phyloP scores from a whole-genome alignment of 2,888 invertebrate genomes.

The Philonicus albiceps region DNA sequence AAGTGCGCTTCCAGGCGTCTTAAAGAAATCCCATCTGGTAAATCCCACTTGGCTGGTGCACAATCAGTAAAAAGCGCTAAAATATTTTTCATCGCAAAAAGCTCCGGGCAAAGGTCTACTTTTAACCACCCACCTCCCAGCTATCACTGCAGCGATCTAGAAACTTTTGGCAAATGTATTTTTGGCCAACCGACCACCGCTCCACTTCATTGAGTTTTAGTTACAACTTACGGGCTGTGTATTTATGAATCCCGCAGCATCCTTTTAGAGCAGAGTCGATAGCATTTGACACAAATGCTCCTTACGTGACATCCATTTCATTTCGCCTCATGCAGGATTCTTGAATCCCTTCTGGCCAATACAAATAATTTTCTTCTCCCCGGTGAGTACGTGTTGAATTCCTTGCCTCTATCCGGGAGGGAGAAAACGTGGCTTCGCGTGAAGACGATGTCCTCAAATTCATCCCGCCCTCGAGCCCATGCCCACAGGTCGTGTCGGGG shows the following conservation, averaged over 20 bases:
- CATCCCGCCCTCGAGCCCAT: background rate
- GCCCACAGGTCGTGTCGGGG: background rate
- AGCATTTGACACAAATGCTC: conserved; percentile 31
- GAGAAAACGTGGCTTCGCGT: background rate
- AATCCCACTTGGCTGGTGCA: background rate
- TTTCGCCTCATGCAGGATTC: background rate
- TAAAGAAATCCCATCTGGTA: background rate
- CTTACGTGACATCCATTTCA: conserved; percentile 32
- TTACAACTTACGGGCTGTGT: background rate
- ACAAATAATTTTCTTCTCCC: background rate
- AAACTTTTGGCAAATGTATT: background rate
- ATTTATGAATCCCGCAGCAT: conserved; percentile 28
- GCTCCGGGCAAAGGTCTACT: background rate
- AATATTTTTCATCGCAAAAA: background rate
- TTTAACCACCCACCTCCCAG: background rate
- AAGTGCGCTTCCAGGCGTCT: background rate
- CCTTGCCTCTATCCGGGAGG: background rate
- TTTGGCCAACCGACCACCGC: background rate
- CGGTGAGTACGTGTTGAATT: conserved; percentile 3
- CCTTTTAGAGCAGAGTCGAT: conserved; percentile 19
- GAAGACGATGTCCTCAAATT: background rate
- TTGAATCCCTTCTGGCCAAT: conserved; percentile 32
- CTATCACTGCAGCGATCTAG: background rate
- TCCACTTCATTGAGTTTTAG: conserved; percentile 22
- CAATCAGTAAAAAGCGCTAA: conserved; percentile 3